Conservation (phyloP, 2,113 vertebrate genomes). For the Zapornia atra region DNA sequence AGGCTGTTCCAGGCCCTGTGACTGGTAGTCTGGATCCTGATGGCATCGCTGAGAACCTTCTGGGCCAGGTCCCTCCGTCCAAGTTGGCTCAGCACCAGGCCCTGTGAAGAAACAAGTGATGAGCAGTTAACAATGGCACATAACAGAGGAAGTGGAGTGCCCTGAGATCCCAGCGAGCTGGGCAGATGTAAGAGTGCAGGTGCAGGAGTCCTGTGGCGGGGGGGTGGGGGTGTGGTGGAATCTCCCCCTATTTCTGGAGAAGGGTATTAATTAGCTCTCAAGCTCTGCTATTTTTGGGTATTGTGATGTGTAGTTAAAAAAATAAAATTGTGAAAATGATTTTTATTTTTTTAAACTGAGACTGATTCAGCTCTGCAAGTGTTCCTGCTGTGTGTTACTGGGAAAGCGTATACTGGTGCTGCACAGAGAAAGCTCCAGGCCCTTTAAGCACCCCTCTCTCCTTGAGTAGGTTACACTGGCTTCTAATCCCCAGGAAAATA, state of each 20-base stretch:
- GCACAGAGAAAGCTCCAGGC: background rate
- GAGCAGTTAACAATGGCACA: background rate
- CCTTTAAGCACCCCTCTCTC: background rate
- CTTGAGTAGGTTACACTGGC: background rate
- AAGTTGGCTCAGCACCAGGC: conserved; percentile 84
- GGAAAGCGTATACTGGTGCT: accelerated
- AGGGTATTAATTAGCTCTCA: background rate
- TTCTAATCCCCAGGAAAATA: background rate
- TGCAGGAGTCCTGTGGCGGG: accelerated
- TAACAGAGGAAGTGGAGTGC: background rate
- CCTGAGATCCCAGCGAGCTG: background rate
- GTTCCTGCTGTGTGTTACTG: background rate
- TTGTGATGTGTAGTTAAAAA: background rate
- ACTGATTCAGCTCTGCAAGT: background rate
- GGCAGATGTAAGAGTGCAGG: accelerated
- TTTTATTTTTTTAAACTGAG: background rate
- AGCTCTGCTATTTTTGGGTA: background rate
- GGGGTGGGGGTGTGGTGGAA: too few relatives aligned
- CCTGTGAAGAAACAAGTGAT: conserved; percentile 77
- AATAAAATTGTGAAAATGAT: background rate
- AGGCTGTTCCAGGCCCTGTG: conserved; percentile 93
- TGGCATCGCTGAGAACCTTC: conserved; percentile 91
- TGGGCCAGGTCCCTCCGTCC: conserved; percentile 87
- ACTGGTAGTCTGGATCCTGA: conserved; percentile 87
- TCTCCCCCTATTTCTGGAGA: background rate